Evolutionary conservation across 23 tunicate genomes (phyloP).

Genomic region (Trididemnum miniatum): DNA sequence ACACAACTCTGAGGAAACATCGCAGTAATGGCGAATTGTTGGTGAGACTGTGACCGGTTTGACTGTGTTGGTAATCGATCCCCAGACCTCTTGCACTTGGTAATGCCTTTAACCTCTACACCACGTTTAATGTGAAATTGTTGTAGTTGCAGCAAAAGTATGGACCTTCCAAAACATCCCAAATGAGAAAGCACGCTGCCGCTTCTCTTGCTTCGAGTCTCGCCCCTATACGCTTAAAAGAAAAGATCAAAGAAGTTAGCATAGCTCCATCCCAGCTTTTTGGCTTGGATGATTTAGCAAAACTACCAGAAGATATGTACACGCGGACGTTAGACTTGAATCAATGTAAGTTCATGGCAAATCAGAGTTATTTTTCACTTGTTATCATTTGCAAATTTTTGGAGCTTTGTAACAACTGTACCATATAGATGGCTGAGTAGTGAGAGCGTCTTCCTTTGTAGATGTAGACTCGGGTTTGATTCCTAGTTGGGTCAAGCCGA

Average conservation of each 20-base stretch:
- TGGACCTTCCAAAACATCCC: constrained; percentile 13
- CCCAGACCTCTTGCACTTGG: too few species aligned
- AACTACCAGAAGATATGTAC: constrained; percentile 61
- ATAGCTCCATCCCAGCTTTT: constrained; percentile 38
- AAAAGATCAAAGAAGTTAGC: constrained; percentile 44
- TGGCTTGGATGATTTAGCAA: constrained; percentile 54
- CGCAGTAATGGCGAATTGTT: too few species aligned
- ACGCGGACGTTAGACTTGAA: constrained; percentile 50
- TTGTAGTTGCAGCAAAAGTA: constrained; percentile 33
- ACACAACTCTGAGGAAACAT: too few species aligned
- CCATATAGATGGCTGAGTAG: neutral
- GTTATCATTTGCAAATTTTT: neutral
- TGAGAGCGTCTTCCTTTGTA: neutral
- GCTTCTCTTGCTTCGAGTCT: constrained; percentile 39
- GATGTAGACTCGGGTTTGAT: neutral
- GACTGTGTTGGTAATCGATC: too few species aligned
- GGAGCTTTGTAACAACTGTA: too few species aligned
- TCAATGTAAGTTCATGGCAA: constrained; percentile 55
- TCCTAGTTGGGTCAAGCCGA: neutral
- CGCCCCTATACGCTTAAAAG: constrained; percentile 39
- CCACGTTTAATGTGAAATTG: too few species aligned
- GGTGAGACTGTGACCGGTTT: too few species aligned
- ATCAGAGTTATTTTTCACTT: neutral
- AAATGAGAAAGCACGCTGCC: constrained; percentile 28
- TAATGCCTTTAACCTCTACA: too few species aligned